Base-by-base conservation (phyloP, 1,140 invertebrate genomes). In the Rhopalosiphum maidis region DNA sequence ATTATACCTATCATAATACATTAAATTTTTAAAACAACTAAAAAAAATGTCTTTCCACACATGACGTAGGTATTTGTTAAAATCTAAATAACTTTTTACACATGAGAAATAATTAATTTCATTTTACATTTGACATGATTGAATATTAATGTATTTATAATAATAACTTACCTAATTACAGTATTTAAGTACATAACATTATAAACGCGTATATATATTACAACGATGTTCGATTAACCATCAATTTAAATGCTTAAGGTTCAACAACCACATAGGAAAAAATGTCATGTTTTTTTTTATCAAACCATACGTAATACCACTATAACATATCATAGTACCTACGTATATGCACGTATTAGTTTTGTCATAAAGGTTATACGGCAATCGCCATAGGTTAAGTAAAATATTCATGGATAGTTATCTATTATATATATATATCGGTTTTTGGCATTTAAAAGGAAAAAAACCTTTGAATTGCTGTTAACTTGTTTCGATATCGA, bases 1-100 rank as follows among this genome's bases (percentile, higher is more conserved):
- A 54, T 54, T 54, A 54, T 68, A n/a, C 9, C 9, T 30, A 60
- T 60, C 22, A 60, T 60, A 60, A 15, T 4, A 30, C 11, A 68
- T 68, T 6, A 30, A 11, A 4, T 68, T 68, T 68, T n/a, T 0
- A 77, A n/a, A 35, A 77, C 4, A 18, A n/a, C n/a, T 1, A n/a
- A n/a, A n/a, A 23, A n/a, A 68, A n/a, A n/a, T 1, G 0, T 15
- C 4, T 5, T 0, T 15, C 9, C n/a, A n/a, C 4, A 2, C 4
- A 0, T 77, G 60, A n/a, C 2, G 30, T 18, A 3, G 8, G 46
- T 11, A 46, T n/a, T 18, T 77, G n/a, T 23, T 77, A 77, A 77
- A 77, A 77, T n/a, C n/a, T 15, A n/a, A 77, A 77, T 77, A 68
- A n/a, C 15, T n/a, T n/a, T 7, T 60, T 18, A 68, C 60, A 0